A percentile compares a stretch with the other conserved stretches of the same genome.
These are phyloP conservation scores for Drosophila villosipedis DNA, from an alignment of 2,888 invertebrate genomes.

Conservation along the genomic window DNA sequence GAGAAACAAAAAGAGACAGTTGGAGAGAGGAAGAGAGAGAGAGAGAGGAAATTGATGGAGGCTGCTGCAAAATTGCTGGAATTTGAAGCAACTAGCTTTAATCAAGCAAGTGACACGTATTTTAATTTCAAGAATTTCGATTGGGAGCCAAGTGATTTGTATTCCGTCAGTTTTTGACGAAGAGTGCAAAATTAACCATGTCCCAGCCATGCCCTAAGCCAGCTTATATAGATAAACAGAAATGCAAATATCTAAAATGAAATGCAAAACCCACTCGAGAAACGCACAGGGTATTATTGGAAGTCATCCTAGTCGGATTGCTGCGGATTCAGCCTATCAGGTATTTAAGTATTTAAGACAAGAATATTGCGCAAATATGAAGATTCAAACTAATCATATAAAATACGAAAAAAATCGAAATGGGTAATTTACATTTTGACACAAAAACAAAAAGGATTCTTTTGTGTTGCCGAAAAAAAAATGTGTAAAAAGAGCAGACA, in stretches of 20 bases:
- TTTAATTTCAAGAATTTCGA: constrained; percentile 16
- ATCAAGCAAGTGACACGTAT: constrained; percentile 44
- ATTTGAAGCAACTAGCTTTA: constrained; percentile 28
- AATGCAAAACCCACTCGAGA: background rate
- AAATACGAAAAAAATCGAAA: background rate
- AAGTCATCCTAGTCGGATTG: background rate
- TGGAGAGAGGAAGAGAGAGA: background rate
- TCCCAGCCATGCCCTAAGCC: constrained; percentile 39
- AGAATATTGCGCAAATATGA: background rate
- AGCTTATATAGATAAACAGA: constrained; percentile 24
- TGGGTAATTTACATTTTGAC: background rate
- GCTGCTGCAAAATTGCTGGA: constrained; percentile 8
- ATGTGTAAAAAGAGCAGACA: background rate
- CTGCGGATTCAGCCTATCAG: background rate
- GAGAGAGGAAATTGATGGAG: background rate
- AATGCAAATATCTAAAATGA: constrained; percentile 19
- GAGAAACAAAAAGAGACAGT: background rate
- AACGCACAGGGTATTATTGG: background rate
- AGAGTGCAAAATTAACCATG: constrained; percentile 27
- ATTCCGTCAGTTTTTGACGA: constrained; percentile 1
- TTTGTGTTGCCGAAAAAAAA: background rate
- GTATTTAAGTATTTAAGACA: background rate
- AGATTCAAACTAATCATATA: background rate
- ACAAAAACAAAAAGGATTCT: background rate
- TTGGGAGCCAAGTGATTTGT: constrained; percentile 12